Conservation (phyloP, 1,140 invertebrate species). For the Temnothorax curvispinosus region DNA sequence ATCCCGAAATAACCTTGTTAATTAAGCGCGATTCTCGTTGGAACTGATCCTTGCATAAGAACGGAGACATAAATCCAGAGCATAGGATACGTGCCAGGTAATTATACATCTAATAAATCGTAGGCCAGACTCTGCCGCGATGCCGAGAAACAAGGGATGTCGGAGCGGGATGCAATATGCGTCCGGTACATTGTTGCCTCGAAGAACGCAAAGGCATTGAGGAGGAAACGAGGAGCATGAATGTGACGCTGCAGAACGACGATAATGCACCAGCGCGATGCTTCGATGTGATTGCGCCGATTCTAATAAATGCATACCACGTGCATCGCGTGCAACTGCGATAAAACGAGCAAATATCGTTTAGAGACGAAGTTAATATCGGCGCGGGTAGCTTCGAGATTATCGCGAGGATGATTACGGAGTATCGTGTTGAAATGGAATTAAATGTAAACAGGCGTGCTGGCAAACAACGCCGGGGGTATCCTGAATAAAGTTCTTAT, state of each 20-base stretch:
- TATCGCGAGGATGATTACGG: conserved; percentile 47
- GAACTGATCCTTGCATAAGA: neutral
- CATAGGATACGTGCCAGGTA: conserved; percentile 5
- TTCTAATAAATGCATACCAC: neutral
- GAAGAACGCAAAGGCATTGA: conserved; percentile 13
- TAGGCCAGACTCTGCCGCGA: neutral
- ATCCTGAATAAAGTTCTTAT: conserved; percentile 37
- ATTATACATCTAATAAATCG: conserved; percentile 34
- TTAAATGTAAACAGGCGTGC: conserved; percentile 57
- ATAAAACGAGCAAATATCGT: conserved; percentile 56
- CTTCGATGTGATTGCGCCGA: conserved; percentile 28
- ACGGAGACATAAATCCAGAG: conserved; percentile 13
- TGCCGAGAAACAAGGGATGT: neutral
- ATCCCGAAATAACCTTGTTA: neutral
- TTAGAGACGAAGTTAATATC: conserved; percentile 60
- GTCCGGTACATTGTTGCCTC: neutral
- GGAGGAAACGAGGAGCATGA: conserved; percentile 16
- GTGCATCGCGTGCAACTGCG: conserved; percentile 33
- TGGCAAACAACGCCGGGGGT: conserved; percentile 34
- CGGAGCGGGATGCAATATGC: neutral
- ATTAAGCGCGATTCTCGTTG: conserved; percentile 8
- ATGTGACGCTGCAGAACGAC: conserved; percentile 22
- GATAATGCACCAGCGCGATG: conserved; percentile 27
- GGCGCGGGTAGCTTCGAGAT: conserved; percentile 41
- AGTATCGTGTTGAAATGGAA: conserved; percentile 50